Evolutionary conservation across 2,888 invertebrate genomes (phyloP), one percentile per base, ranked within the genome.

Genomic region (Anoncus sp.): DNA sequence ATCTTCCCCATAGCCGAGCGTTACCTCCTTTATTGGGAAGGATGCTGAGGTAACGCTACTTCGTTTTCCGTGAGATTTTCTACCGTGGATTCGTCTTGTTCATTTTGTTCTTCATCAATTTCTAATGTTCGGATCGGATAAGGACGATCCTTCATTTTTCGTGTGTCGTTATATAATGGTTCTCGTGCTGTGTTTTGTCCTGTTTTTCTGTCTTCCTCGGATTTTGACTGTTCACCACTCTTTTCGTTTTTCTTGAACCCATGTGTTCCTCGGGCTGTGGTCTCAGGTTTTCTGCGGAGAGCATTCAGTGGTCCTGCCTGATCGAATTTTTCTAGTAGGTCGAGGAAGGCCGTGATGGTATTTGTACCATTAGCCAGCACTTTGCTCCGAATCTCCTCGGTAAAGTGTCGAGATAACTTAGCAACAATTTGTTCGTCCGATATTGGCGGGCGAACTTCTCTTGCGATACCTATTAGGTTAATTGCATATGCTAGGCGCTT

Each of bases 1-100:
- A 24, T 62, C 45, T 12, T 62, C 62, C 1, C 62, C 62, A 5
- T 24, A 45, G 4, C 62, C 62, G 0, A 62, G 62, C 62, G 62
- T 62, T 45, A 47, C 62, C 62, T 31, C 27, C 24, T 7, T 45
- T 60, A 60, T 43, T 2, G 27, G 5, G 45, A 6, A 5, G n/a
- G 1, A 1, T 27, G 27, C 12, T 14, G 45, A 3, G 45, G 27
- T 47, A 45, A 62, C 62, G 62, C 62, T 14, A 45, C 45, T 10
- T 16, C 62, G 45, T 62, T 62, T 62, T 12, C 62, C 45, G 45
- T 9, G 1, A 18, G 16, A 1, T 45, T 45, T 2, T 7, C 18
- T 31, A 18, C n/a, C 1, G 4, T 35, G 18, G 16, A 6, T 53
- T n/a, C n/a, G 12, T 3, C 1, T 16, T 12, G 0, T 22, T 12